A percentile compares a stretch with the other conserved stretches of the same genome.
phyloP scores from a whole-genome alignment of 2,888 invertebrate genomes.

The Therioaphis trifolii region DNA sequence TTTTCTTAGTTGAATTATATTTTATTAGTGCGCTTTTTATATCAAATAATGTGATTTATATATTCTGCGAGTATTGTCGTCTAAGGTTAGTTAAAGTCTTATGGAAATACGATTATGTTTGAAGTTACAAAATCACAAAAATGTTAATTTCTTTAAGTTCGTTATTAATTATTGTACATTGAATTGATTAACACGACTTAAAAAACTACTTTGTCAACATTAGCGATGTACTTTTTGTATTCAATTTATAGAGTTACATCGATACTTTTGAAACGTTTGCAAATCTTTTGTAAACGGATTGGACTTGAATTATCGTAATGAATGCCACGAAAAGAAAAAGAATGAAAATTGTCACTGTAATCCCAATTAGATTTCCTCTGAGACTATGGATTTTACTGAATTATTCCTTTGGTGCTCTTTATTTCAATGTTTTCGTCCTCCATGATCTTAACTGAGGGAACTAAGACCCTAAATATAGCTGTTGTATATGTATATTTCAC shows the following conservation, averaged over 20 bases:
- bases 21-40: background rate
- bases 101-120: background rate
- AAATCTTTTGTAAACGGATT: slow-evolving; percentile 14
- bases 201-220: slow-evolving; percentile 1
- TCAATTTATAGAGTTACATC: background rate
- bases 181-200: background rate
- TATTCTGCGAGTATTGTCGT: background rate
- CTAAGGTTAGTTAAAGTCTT: background rate
- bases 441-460: background rate
- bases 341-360: background rate
- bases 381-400: slow-evolving; percentile 18
- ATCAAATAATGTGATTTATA: background rate
- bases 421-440: slow-evolving; percentile 34
- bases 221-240: background rate
- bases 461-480: slow-evolving; percentile 9
- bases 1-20: background rate
- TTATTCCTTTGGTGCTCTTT: slow-evolving; percentile 26
- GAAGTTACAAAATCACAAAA: background rate
- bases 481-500: slow-evolving; percentile 16
- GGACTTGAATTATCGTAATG: background rate
- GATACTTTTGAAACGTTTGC: slow-evolving; percentile 23
- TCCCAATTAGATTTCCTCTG: slow-evolving; percentile 42
- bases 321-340: slow-evolving; percentile 33
- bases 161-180: background rate
- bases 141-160: background rate